These are phyloP conservation scores for Rhagophthalmus giganteus DNA, from an alignment of 2,888 invertebrate genomes.

Conservation along the genomic window DNA sequence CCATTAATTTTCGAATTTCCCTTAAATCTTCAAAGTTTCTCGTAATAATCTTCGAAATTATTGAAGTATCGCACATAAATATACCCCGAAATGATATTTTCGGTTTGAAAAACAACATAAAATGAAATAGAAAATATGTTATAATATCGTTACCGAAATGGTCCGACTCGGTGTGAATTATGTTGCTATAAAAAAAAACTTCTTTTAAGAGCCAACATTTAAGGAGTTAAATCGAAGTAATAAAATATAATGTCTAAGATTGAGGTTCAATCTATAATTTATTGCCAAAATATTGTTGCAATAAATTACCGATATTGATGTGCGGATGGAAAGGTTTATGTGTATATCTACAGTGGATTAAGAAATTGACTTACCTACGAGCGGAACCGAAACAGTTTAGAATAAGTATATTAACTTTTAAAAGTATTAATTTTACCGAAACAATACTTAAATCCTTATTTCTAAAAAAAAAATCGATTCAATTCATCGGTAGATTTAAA, in stretches of 20 bases:
- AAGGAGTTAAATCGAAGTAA: conserved; percentile 2
- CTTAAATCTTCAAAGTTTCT: no score
- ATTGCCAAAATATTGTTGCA: conserved; percentile 6
- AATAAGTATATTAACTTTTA: no score
- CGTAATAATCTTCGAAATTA: no score
- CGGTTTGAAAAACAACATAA: neutral
- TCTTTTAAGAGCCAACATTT: conserved; percentile 5
- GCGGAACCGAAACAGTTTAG: no score
- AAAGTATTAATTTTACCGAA: no score
- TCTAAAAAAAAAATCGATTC: no score
- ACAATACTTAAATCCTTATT: no score
- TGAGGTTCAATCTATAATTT: conserved; percentile 10
- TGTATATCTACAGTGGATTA: no score
- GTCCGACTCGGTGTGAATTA: neutral
- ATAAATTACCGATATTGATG: conserved; percentile 4
- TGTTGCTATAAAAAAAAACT: conserved; percentile 3
- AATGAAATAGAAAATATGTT: neutral
- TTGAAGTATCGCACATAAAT: no score
- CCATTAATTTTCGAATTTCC: no score
- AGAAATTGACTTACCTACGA: no score
- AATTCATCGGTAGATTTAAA: no score
- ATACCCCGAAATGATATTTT: neutral
- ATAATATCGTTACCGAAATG: neutral
- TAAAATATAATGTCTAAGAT: conserved; percentile 8
- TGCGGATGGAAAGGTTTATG: neutral